These are phyloP conservation scores for Spinibarbus caldwelli DNA, from an alignment of 2,797 vertebrate genomes.

Conservation along the genomic window DNA sequence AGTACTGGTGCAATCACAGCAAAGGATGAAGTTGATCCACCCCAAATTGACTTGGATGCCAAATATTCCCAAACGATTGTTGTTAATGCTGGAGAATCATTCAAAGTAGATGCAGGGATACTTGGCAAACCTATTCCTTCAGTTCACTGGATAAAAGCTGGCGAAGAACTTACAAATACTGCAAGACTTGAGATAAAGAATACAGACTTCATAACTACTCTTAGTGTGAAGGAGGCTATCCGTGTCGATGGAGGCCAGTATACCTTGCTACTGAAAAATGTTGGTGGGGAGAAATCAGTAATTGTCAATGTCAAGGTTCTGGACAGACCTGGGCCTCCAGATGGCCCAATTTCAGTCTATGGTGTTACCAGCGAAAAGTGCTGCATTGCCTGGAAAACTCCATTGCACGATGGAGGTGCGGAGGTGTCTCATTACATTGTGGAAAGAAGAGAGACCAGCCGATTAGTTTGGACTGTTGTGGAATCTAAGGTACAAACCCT, in stretches of 20 bases:
- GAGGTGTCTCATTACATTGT: slow-evolving; percentile 94
- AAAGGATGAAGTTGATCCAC: slow-evolving; percentile 96
- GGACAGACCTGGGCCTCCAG: slow-evolving; percentile 96
- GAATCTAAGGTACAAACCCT: slow-evolving; percentile 92
- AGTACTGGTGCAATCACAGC: slow-evolving; percentile 94
- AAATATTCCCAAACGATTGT: slow-evolving; percentile 90
- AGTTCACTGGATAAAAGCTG: slow-evolving; percentile 89
- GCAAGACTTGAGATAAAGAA: slow-evolving; percentile 88
- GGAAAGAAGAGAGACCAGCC: slow-evolving; percentile 97
- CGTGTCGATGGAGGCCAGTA: slow-evolving; percentile 95
- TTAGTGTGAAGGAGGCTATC: slow-evolving; percentile 91
- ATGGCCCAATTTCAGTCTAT: slow-evolving; percentile 88
- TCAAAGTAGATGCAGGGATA: slow-evolving; percentile 89
- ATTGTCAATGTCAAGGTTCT: slow-evolving; percentile 92
- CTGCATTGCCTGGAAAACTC: slow-evolving; percentile 91
- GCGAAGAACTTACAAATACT: slow-evolving; percentile 84
- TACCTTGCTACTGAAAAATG: slow-evolving; percentile 90
- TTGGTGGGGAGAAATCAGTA: slow-evolving; percentile 92
- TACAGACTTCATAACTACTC: slow-evolving; percentile 87
- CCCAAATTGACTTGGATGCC: slow-evolving; percentile 91
- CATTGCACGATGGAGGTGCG: slow-evolving; percentile 93
- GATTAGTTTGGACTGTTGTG: slow-evolving; percentile 95
- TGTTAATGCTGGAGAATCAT: slow-evolving; percentile 91
- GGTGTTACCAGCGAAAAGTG: slow-evolving; percentile 94
- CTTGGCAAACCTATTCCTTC: slow-evolving; percentile 92